Conservation (phyloP, 2,888 invertebrate species). For the Spilosoma lubricipeda region DNA sequence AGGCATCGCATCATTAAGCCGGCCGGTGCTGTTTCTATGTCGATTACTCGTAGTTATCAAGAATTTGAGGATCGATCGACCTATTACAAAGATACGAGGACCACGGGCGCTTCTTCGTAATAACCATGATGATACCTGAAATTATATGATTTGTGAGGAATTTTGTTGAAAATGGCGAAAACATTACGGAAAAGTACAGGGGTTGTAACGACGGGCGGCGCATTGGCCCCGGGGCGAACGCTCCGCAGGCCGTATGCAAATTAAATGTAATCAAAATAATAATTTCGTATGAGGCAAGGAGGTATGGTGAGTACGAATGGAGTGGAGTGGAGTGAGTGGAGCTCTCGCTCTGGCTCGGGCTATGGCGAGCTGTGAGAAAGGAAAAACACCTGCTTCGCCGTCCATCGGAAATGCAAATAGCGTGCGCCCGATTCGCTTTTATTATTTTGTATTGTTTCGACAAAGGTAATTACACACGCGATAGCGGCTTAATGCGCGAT, state of each 20-base stretch:
- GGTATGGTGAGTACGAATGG: constrained; percentile 57
- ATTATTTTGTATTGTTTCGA: constrained; percentile 80
- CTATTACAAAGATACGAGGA: constrained; percentile 79
- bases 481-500: constrained; percentile 78
- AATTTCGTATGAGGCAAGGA: constrained; percentile 75
- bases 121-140: constrained; percentile 85
- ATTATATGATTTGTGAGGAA: constrained; percentile 86
- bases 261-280: constrained; percentile 87
- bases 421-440: constrained; percentile 76
- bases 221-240: constrained; percentile 68
- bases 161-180: constrained; percentile 87
- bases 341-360: constrained; percentile 69
- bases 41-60: constrained; percentile 85
- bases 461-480: constrained; percentile 75
- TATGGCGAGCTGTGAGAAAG: constrained; percentile 58
- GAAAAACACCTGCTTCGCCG: constrained; percentile 62
- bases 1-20: constrained; percentile 78
- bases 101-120: constrained; percentile 83
- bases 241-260: constrained; percentile 82
- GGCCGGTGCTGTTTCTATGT: constrained; percentile 80
- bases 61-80: constrained; percentile 80
- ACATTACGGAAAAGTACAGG: constrained; percentile 86
- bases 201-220: constrained; percentile 78
- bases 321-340: constrained; percentile 24
- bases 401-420: constrained; percentile 78